A percentile compares a stretch with the other conserved stretches of the same genome.
These are phyloP conservation scores for Altica lythri DNA, from an alignment of 2,888 invertebrate genomes.

Conservation along the genomic window DNA sequence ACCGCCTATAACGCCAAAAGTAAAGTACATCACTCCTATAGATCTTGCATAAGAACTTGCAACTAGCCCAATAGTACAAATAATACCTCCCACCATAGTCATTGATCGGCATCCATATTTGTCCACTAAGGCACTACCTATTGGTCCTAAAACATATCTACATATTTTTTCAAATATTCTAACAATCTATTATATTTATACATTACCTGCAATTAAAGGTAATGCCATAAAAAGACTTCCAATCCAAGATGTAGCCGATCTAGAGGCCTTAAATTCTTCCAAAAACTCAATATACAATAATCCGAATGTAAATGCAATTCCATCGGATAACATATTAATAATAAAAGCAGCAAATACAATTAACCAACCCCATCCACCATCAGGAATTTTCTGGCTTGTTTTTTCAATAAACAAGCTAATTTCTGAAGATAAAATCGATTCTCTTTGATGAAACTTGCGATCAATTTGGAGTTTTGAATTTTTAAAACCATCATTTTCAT, in stretches of 20 bases:
- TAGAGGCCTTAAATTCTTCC: slow-evolving; percentile 49
- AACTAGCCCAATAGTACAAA: slow-evolving; percentile 77
- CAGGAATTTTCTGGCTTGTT: slow-evolving; percentile 67
- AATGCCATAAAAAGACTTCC: slow-evolving; percentile 55
- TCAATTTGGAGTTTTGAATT: slow-evolving; percentile 17
- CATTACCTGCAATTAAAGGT: slow-evolving; percentile 63
- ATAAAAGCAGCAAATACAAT: slow-evolving; percentile 84
- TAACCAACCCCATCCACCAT: slow-evolving; percentile 90
- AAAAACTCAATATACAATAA: slow-evolving; percentile 85
- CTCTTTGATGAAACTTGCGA: slow-evolving; percentile 35
- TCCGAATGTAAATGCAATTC: slow-evolving; percentile 92
- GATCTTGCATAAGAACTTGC: slow-evolving; percentile 72
- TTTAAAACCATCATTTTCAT: slow-evolving; percentile 7
- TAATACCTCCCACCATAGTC: slow-evolving; percentile 66
- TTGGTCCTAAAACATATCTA: slow-evolving; percentile 66
- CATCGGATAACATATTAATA: slow-evolving; percentile 89
- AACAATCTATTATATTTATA: not conserved
- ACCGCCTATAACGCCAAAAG: slow-evolving; percentile 85
- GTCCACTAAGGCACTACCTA: slow-evolving; percentile 84
- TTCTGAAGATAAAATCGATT: slow-evolving; percentile 38
- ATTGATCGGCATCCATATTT: slow-evolving; percentile 68
- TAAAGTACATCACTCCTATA: slow-evolving; percentile 79
- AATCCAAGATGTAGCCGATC: slow-evolving; percentile 73
- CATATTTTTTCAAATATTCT: not conserved
- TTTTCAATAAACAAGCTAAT: slow-evolving; percentile 38